phyloP scores from a whole-genome alignment of 2,113 vertebrate genomes.

The Corythornis cristatus region DNA sequence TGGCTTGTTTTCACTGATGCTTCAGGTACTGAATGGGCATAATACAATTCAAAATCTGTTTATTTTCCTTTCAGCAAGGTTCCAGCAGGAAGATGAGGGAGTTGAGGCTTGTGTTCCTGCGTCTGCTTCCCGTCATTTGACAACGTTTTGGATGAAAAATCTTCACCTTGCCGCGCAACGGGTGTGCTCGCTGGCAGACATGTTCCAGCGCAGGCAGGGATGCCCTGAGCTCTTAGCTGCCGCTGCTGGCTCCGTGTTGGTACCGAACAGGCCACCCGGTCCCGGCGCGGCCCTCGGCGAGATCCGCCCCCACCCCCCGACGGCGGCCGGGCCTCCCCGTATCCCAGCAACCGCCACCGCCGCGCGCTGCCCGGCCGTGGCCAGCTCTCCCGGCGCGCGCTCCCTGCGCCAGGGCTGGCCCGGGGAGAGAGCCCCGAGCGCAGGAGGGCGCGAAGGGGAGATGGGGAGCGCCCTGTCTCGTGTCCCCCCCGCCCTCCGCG shows the following conservation, averaged over 20 bases:
- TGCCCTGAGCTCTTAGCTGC: background rate
- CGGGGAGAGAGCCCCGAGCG: background rate
- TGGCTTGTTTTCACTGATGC: no score
- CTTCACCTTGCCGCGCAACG: background rate
- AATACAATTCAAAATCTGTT: background rate
- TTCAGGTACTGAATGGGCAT: background rate
- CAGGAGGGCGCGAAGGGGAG: background rate
- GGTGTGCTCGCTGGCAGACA: background rate
- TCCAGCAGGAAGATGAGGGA: background rate
- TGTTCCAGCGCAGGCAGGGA: background rate
- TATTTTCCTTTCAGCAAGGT: background rate
- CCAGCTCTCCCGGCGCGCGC: no score
- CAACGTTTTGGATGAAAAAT: background rate
- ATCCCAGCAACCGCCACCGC: background rate
- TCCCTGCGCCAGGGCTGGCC: background rate
- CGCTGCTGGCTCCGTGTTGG: background rate
- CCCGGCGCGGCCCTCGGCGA: background rate
- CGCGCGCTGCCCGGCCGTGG: background rate
- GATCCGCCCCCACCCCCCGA: no score
- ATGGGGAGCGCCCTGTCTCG: background rate
- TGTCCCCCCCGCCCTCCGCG: accelerated
- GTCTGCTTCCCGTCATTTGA: background rate
- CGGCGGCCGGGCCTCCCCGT: background rate
- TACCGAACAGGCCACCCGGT: background rate
- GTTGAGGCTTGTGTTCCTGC: background rate